Evolutionary conservation across 2,888 invertebrate species (phyloP), one percentile per base, ranked within the genome.

Genomic region (Aplocera efformata): DNA sequence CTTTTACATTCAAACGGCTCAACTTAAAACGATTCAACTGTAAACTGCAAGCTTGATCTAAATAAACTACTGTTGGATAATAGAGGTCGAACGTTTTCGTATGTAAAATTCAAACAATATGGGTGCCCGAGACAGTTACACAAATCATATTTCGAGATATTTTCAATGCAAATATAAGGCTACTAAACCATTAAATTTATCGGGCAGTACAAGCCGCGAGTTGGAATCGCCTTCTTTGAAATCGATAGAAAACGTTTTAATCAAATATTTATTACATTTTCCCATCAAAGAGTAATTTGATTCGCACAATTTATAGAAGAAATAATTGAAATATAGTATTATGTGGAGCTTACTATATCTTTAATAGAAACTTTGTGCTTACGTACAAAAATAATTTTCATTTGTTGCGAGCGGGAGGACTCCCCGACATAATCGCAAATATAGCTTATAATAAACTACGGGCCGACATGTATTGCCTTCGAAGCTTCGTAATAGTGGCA

Each of bases 21-120:
- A 67, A 69, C 59, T 72, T 71, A 58, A 64, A 67, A 60, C 62
- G 62, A 67, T 67, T 70, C 60, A 60, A 71, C 58, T 53, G 56
- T 58, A 17, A 17, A 17, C 13, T 17, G 65, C 56, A 58, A 32
- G 58, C 55, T 63, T 57, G 55, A 61, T 65, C 57, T 61, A 63
- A 63, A 45, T 40, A 10, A 62, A 57, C 57, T 60, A 56, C 56
- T 53, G 58, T 56, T 50, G 51, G 57, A 36, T 31, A 30, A 29
- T 38, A 17, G 33, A 53, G 50, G 48, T 41, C 43, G 32, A 38
- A 42, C 25, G 34, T 32, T 38, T 45, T 38, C 8, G 36, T 31
- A 29, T 32, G 32, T 32, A 37, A 39, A 45, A 37, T 36, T 23
- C 22, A 9, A 38, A 35, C 17, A 20, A 1, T 30, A 10, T 30